Conservation (phyloP, 2,113 vertebrate species). For the Condylura cristata region DNA sequence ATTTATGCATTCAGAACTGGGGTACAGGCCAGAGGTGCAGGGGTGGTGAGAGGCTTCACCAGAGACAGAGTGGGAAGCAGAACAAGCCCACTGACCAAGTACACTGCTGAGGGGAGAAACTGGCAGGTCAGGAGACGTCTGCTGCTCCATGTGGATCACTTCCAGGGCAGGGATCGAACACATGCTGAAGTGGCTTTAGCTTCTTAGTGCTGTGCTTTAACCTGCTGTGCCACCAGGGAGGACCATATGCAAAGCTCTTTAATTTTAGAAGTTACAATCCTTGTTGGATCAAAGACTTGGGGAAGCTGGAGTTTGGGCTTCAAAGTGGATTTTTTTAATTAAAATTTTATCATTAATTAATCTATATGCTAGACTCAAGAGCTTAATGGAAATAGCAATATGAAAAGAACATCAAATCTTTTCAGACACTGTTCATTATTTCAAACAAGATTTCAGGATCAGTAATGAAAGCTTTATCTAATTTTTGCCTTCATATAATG, state of each 20-base stretch:
- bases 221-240: too few species aligned
- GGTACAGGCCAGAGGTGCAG: too few species aligned
- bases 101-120: too few species aligned
- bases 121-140: too few species aligned
- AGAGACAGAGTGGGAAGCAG: too few species aligned
- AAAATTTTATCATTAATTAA: neutral
- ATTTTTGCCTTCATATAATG: neutral
- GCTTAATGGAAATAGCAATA: neutral
- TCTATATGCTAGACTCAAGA: neutral
- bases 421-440: conserved; percentile 33
- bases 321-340: neutral
- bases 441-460: neutral
- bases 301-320: neutral
- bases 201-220: too few species aligned
- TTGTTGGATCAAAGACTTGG: neutral
- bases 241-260: neutral
- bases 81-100: too few species aligned
- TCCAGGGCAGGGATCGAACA: too few species aligned
- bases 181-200: too few species aligned
- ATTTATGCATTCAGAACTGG: too few species aligned
- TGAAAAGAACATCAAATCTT: neutral
- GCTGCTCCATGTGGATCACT: too few species aligned
- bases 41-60: too few species aligned
- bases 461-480: neutral
- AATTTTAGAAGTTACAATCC: neutral